Evolutionary conservation across 2,888 invertebrate genomes (phyloP).

Genomic region (Ophonus ardosiacus): DNA sequence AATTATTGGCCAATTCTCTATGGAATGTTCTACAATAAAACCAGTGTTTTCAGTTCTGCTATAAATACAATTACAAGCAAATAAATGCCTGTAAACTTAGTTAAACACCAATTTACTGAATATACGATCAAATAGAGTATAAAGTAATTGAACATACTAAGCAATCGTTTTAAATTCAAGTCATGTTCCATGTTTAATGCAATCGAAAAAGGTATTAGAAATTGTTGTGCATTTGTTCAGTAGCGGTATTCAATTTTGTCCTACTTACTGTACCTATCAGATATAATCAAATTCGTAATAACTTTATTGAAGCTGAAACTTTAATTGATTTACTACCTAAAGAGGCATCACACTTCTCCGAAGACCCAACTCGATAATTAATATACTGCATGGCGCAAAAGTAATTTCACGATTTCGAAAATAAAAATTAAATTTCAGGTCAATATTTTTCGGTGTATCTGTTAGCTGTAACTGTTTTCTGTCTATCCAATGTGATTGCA

Average conservation of each 20-base stretch:
- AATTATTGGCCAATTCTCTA: no score
- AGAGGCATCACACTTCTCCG: no score
- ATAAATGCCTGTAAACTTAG: conserved; percentile 3
- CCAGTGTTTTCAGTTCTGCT: no score
- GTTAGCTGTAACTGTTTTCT: no score
- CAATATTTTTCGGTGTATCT: no score
- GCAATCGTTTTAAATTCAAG: conserved; percentile 16
- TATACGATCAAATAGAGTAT: conserved; percentile 15
- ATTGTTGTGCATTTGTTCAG: neutral
- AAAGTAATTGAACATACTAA: conserved; percentile 28
- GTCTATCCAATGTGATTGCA: no score
- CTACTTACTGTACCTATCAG: neutral
- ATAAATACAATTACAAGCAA: conserved; percentile 12
- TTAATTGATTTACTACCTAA: no score
- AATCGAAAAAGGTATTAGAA: conserved; percentile 25
- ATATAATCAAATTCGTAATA: neutral
- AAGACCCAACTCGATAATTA: no score
- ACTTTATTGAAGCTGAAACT: neutral
- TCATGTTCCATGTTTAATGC: conserved; percentile 4
- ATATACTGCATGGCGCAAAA: no score
- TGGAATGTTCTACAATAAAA: no score
- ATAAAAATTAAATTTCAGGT: no score
- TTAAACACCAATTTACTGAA: conserved; percentile 19
- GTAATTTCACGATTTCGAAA: no score
- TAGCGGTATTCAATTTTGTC: conserved; percentile 1